Evolutionary conservation across 1,140 invertebrate species (phyloP).

Genomic region (Aethina tumida): DNA sequence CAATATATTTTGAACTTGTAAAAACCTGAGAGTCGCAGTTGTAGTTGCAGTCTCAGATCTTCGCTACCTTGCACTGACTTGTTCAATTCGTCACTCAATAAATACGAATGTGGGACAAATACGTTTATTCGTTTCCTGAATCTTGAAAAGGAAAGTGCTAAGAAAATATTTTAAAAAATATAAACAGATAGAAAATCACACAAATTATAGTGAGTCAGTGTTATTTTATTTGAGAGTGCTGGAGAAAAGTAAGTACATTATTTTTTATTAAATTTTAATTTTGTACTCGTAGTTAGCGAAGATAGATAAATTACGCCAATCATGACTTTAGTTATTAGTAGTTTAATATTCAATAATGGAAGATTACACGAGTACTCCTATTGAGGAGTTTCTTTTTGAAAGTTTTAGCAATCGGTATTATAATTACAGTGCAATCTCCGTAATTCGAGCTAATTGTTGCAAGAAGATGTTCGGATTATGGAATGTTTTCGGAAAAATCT

Average conservation of each 20-base stretch:
- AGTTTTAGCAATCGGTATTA: constrained; percentile 10
- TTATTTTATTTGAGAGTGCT: constrained; percentile 9
- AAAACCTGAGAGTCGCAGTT: too few relatives aligned
- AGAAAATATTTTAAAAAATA: too few relatives aligned
- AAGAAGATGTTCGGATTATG: constrained; percentile 26
- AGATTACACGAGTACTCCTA: constrained; percentile 9
- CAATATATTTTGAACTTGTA: too few relatives aligned
- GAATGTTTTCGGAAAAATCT: too few relatives aligned
- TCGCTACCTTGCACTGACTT: too few relatives aligned
- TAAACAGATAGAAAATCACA: too few relatives aligned
- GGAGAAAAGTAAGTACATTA: constrained; percentile 13
- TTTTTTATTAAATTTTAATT: constrained; percentile 10
- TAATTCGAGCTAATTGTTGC: constrained; percentile 6
- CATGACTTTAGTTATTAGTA: constrained; percentile 8
- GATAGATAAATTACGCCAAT: constrained; percentile 7
- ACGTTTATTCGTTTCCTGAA: too few relatives aligned
- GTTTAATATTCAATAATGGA: constrained; percentile 8
- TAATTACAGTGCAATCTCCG: constrained; percentile 8
- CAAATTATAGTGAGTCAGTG: constrained; percentile 9
- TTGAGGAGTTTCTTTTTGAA: constrained; percentile 9
- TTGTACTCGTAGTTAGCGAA: constrained; percentile 3
- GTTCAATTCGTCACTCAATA: too few relatives aligned
- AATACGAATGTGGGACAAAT: too few relatives aligned
- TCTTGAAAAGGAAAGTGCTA: too few relatives aligned
- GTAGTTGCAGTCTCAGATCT: too few relatives aligned